Conservation (phyloP, 2,113 vertebrate genomes). For the Setophaga petechia region DNA sequence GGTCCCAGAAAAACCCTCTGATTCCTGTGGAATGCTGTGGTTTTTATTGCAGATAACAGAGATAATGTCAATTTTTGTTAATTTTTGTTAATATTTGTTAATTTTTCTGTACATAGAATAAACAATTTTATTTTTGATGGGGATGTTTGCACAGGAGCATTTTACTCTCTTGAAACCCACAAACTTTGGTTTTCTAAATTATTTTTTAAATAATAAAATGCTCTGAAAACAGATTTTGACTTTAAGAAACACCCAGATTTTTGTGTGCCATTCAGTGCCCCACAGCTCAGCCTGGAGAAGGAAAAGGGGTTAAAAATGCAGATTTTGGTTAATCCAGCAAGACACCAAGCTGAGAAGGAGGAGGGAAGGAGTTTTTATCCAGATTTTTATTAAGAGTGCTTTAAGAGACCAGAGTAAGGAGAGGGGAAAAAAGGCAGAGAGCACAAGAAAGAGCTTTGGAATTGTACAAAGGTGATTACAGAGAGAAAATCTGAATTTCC, state of each 20-base stretch:
- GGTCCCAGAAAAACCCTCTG: background rate
- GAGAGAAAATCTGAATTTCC: background rate
- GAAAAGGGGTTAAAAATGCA: background rate
- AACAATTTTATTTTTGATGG: background rate
- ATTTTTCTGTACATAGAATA: background rate
- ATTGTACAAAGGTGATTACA: background rate
- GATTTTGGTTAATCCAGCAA: background rate
- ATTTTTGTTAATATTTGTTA: background rate
- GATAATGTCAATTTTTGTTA: background rate
- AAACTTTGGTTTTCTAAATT: background rate
- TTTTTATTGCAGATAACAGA: background rate
- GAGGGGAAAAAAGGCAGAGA: background rate
- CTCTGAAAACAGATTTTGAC: background rate
- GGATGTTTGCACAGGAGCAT: background rate
- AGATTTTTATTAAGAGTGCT: background rate
- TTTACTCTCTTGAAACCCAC: background rate
- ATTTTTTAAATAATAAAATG: background rate
- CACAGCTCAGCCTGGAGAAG: background rate
- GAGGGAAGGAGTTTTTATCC: background rate
- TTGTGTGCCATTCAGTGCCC: background rate
- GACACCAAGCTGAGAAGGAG: background rate
- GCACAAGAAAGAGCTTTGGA: background rate
- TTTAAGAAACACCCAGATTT: background rate
- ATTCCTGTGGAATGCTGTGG: background rate
- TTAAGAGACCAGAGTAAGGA: background rate